Base-by-base conservation (phyloP, 92 coral and sea anemone genomes). In the Porites lobata region DNA sequence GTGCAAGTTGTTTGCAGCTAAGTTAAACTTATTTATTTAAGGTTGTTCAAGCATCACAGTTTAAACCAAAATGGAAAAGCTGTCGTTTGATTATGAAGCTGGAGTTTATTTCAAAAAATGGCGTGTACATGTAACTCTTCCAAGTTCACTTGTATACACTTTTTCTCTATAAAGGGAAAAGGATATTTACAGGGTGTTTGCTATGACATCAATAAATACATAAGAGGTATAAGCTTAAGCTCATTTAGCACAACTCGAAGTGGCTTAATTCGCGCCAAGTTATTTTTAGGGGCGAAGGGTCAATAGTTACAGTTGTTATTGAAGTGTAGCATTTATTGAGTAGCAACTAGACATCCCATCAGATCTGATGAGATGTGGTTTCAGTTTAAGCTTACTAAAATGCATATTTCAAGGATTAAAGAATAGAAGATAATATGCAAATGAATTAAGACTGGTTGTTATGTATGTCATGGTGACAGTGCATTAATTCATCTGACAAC, bases 401-500 rank as follows among this genome's bases (percentile, higher is more conserved):
- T 38, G 47, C 47, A 38, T 29, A 29, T 4, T 38, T 38, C 47
- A 38, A 38, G 47, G 47, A 4, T 38, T 38, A 38, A 38, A 38
- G 47, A 38, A 29, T 29, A 2, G 32, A 38, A 3, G 47, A 38
- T 56, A 56, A 56, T 56, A 56, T 56, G 61, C 61, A 20, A 73
- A 69, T 22, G 32, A 50, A 12, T 15, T 29, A 76, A 15, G 7
- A 9, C 7, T 7, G 17, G 52, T 20, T 18, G 19, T 24, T n/a
- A 11, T 38, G 53, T 26, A 19, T 14, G 17, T 81, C 77, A 81
- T 69, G 74, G 64, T 80, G 85, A 81, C 85, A 69, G 11, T 54
- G 85, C 85, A 81, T 53, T 54, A 13, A 76, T 21, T 20, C 26
- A 21, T 21, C 2, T 56, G 15, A 12, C 64, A 22, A 38, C 65